Evolutionary conservation across 2,113 vertebrate species (phyloP), one percentile per base, ranked within the genome.

Genomic region (Trogon surrucura): DNA sequence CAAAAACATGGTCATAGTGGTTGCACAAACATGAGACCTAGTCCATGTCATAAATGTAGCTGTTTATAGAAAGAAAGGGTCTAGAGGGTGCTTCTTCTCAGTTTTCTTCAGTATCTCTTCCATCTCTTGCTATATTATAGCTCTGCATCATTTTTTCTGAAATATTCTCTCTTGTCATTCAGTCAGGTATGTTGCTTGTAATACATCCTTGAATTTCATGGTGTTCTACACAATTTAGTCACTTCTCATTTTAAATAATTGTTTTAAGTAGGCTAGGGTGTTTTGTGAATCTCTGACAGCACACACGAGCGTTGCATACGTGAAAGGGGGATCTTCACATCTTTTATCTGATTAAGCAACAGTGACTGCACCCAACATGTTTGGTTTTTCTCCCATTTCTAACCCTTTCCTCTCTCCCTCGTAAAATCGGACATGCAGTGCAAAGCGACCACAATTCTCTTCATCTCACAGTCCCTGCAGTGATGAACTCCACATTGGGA

Each of bases 361-460:
- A n/a, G 34, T 61, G 78, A 57, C 56, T 57, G 16, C 65, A 61
- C 9, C 21, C 36, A 69, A 13, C 14, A 8, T 13, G 9, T 25
- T 66, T 0, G 1, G 13, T 91, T 89, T 78, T 60, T 32, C 27
- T 86, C 4, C 29, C 47, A 11, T 4, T 85, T 88, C 56, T 73
- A 7, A 7, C 70, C 38, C 38, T 16, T 82, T 94, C 41, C 13
- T 3, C 9, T 60, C 17, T 81, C 22, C n/a, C 12, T 75, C 32
- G 21, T 47, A 57, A 71, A 61, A 12, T 60, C 10, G 1, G 62
- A 8, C 44, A 16, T 4, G 2, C 17, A 7, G 21, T 61, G 32
- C 5, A 0, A 48, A 72, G 21, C 2, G n/a, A 18, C 47, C 41
- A 15, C 0, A 0, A 13, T 75, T 86, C 38, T 80, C 25, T 23